Evolutionary conservation across 2,888 invertebrate genomes (phyloP), one percentile per base, ranked within the genome.

Genomic region (Monochamus alternatus): DNA sequence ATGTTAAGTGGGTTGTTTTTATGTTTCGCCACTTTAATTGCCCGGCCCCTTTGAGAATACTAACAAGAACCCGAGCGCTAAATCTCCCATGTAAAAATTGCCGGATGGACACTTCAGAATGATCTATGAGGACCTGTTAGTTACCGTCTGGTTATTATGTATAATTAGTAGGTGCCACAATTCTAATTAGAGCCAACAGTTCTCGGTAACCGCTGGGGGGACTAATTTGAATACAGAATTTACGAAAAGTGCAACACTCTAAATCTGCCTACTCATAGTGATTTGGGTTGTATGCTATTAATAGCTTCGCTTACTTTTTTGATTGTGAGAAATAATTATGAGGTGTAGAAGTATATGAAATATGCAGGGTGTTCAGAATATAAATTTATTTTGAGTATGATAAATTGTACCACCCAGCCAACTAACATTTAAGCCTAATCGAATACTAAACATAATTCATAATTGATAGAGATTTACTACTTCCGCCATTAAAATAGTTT

Each of bases 1-100:
- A 84, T 84, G 83, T 84, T 81, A 84, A 84, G 82, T 82, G 80
- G 80, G 76, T 77, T 73, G 81, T 82, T 83, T 81, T 81, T 83
- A 78, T 79, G 78, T 82, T 78, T 80, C 70, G 77, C 77, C 78
- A 80, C 77, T 75, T 67, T 64, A 68, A 70, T 51, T 55, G 68
- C 60, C 72, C 74, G 51, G 60, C 64, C 72, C 60, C 74, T 64
- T 71, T 63, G 62, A 64, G 62, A 68, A 77, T 14, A 60, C 60
- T 77, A 72, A 74, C 71, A 60, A 74, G 74, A 74, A 63, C 55
- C 14, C n/a, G 59, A 59, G 51, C 22, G 76, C 58, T 52, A 62
- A 69, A 65, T 31, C 32, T 10, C 30, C 30, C 22, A 31, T 69
- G 55, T 43, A 43, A 66, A 72, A 69, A 64, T 66, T 3, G 69